Evolutionary conservation across 2,113 vertebrate genomes (phyloP), one percentile per base, ranked within the genome.

Genomic region (Notarius quadriscutis): DNA sequence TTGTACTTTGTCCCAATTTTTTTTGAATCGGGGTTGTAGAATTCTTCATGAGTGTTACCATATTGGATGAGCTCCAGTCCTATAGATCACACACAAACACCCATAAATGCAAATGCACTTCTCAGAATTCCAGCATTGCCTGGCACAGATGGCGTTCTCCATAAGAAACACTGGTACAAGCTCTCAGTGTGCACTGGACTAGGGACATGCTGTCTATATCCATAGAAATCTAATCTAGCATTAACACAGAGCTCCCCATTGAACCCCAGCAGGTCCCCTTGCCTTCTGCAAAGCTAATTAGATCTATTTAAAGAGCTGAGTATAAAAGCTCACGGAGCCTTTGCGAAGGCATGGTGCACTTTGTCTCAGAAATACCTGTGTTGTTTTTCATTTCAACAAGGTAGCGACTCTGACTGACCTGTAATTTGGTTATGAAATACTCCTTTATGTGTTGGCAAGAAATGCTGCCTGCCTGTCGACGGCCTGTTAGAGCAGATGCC

Each of bases 381-480:
- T 75, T 77, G 71, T 85, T 74, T 50, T 75, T 74, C 60, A 53
- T 79, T 51, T n/a, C 12, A 11, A 82, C 67, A 51, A 58, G 55
- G 25, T 27, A 27, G 67, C 5, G 67, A 58, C 86, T 62, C 79
- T 14, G 58, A 74, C 86, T 20, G 67, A 60, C 67, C 67, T 51
- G 79, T 72, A 82, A 87, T 87, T 69, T 48, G 57, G 67, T 82
- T 87, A 87, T 55, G 80, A 87, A 82, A 87, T 80, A 30, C 25
- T 82, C 53, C 67, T 72, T 87, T 86, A 86, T 86, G 65, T 57
- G 8, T 67, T 81, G 85, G 85, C 85, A 86, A 22, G 85, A 57
- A 81, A 86, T 20, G 78, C 9, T 50, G 55, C 62, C 55, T 82
- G 55, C 77, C 60, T 69, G 60, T 34, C 15, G 51, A 67, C 48